Evolutionary conservation across 2,113 vertebrate species (phyloP).

Genomic region (Colistium nudipinnis): DNA sequence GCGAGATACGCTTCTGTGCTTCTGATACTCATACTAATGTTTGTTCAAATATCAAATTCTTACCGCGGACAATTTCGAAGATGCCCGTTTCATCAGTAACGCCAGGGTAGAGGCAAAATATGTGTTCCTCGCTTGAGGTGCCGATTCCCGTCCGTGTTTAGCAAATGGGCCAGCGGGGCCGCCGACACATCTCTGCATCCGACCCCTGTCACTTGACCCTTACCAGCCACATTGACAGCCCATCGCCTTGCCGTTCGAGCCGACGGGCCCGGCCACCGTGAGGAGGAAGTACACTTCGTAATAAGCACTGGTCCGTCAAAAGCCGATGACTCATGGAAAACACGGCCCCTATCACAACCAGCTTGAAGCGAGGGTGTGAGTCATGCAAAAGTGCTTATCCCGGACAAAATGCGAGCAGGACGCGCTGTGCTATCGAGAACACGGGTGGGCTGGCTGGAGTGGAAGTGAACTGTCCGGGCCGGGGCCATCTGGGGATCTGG

Average conservation of each 20-base stretch:
- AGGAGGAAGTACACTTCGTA: background rate
- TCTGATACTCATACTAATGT: too few relatives aligned
- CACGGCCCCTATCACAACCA: background rate
- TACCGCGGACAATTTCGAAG: background rate
- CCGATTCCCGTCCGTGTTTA: constrained; percentile 5
- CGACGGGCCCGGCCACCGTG: constrained; percentile 21
- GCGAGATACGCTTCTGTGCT: constrained; percentile 11
- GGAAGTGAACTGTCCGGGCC: constrained; percentile 57
- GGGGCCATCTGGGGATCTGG: constrained; percentile 71
- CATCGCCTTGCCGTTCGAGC: constrained; percentile 38
- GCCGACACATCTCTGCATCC: constrained; percentile 24
- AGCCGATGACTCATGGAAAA: constrained; percentile 2
- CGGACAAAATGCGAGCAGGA: constrained; percentile 37
- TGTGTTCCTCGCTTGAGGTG: background rate
- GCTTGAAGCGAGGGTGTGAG: constrained; percentile 18
- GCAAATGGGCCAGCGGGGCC: constrained; percentile 5
- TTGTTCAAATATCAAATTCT: background rate
- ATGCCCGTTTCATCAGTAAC: background rate
- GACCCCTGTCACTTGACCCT: constrained; percentile 43
- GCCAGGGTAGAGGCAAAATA: background rate
- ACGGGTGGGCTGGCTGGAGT: constrained; percentile 47
- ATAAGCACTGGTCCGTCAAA: background rate
- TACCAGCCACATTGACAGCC: constrained; percentile 23
- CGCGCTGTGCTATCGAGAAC: constrained; percentile 54
- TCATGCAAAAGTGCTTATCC: constrained; percentile 34